Conservation (phyloP, 2,888 invertebrate genomes). For the Meteorus colon region DNA sequence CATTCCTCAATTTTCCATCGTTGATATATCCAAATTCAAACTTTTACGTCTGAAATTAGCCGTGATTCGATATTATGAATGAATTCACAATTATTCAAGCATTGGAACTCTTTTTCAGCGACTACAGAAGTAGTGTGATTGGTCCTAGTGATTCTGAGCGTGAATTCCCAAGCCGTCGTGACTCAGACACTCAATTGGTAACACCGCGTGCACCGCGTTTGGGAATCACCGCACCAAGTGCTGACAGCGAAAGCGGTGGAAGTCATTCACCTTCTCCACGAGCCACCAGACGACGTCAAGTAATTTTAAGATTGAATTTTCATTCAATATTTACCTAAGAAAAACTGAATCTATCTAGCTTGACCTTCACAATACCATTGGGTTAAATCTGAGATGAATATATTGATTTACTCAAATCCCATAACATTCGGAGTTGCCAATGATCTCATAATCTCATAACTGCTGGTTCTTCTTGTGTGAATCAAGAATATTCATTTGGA, state of each 20-base stretch:
- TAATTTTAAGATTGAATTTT: slow-evolving; percentile 59
- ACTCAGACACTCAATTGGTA: slow-evolving; percentile 76
- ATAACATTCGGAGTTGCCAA: too few relatives aligned
- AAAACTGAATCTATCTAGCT: too few relatives aligned
- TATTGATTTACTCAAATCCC: too few relatives aligned
- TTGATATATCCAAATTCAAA: too few relatives aligned
- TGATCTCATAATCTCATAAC: neutral
- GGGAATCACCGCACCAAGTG: slow-evolving; percentile 80
- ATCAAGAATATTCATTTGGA: too few relatives aligned
- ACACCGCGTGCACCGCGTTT: slow-evolving; percentile 75
- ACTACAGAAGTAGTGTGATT: slow-evolving; percentile 93
- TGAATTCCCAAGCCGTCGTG: slow-evolving; percentile 85
- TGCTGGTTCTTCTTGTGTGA: neutral
- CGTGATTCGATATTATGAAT: neutral
- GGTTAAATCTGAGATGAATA: too few relatives aligned
- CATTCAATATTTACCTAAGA: neutral
- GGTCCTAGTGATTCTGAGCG: slow-evolving; percentile 93
- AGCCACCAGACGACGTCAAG: slow-evolving; percentile 86
- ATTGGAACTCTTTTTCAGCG: slow-evolving; percentile 77
- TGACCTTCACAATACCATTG: too few relatives aligned
- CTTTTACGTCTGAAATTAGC: neutral
- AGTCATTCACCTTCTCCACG: slow-evolving; percentile 91
- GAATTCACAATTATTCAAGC: neutral
- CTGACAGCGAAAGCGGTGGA: slow-evolving; percentile 91
- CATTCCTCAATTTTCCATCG: neutral